Evolutionary conservation across 2,888 invertebrate genomes (phyloP), one percentile per base, ranked within the genome.

Genomic region (Lysandra coridon): DNA sequence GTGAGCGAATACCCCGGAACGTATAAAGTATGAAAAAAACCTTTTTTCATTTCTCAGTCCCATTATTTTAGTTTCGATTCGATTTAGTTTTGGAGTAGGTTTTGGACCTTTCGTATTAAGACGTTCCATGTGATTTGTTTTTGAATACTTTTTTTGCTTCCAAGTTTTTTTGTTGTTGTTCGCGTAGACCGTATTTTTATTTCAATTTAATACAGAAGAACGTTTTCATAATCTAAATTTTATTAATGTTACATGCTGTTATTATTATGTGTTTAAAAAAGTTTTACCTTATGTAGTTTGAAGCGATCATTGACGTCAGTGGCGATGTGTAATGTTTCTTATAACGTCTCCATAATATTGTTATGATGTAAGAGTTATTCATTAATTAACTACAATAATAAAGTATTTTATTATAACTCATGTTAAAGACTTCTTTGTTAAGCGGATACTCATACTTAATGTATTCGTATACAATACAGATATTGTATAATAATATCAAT

Each of bases 281-380:
- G 69, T 37, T 33, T 64, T 64, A 30, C 64, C 69, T 69, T 10
- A 69, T 69, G 33, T 69, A 37, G 33, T 69, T 69, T 69, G 14
- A 33, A 33, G 33, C 69, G 33, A 33, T 69, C 33, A 69, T 23
- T 75, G 75, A 75, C 75, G 75, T 75, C 49, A 69, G 64, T 30
- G 14, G 44, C 23, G 49, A 30, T 49, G 44, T 75, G 49, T 75
- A 75, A 44, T 75, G 12, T 49, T 49, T 75, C 44, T 75, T 75
- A 69, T 30, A 75, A 75, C 44, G 49, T 40, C 40, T 23, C 12
- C 49, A 12, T 75, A 30, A 12, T 75, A 30, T 44, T 23, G 53
- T 23, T 44, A 75, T 75, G 75, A 44, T 75, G 75, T 44, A 75
- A 75, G 75, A n/a, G 75, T 44, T 75, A 75, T 49, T 49, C 30